Conservation (phyloP, 2,113 vertebrate genomes). For the Pholis gunnellus region DNA sequence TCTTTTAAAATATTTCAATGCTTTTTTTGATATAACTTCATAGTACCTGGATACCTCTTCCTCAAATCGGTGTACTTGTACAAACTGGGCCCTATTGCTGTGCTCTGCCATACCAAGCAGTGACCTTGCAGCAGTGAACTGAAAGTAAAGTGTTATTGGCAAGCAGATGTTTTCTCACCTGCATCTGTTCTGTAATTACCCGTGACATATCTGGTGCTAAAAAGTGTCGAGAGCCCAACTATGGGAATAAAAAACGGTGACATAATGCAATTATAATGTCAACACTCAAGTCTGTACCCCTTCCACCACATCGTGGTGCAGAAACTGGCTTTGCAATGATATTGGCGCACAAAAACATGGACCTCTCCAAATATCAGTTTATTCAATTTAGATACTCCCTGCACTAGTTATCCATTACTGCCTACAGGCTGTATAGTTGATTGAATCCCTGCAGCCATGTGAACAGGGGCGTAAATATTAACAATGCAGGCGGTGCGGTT, state of each 20-base stretch:
- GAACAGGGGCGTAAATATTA: background rate
- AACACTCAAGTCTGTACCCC: background rate
- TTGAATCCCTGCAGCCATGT: conserved; percentile 13
- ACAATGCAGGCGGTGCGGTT: too few relatives aligned
- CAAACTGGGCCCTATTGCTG: background rate
- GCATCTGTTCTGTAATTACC: conserved; percentile 31
- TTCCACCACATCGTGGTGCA: background rate
- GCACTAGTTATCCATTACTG: background rate
- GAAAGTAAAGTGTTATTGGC: conserved; percentile 3
- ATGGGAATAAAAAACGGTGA: background rate
- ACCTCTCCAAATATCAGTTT: background rate
- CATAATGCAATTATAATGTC: background rate
- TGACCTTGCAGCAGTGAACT: conserved; percentile 27
- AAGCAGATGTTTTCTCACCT: conserved; percentile 50
- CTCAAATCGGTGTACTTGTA: background rate
- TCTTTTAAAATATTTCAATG: background rate
- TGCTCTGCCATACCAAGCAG: background rate
- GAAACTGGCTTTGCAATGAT: background rate
- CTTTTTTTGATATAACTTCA: background rate
- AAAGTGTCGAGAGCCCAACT: background rate
- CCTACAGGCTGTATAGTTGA: background rate
- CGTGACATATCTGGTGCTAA: conserved; percentile 14
- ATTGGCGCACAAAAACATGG: background rate
- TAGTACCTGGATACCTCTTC: background rate
- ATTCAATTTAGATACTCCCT: background rate